Evolutionary conservation across 2,113 vertebrate genomes (phyloP).

Genomic region (Ondatra zibethicus): DNA sequence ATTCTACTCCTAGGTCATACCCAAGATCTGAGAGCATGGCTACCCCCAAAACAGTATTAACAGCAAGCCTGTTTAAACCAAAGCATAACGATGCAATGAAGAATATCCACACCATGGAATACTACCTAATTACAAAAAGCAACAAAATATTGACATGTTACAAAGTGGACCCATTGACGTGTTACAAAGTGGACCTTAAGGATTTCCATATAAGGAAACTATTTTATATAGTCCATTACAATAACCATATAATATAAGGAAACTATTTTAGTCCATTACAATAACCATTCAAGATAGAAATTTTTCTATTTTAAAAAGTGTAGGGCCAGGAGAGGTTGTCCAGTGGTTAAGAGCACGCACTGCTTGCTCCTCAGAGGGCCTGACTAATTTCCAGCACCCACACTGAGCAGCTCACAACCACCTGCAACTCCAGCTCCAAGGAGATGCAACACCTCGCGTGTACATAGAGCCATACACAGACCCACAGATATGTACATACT

Average conservation of each 20-base stretch:
- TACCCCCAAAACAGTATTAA: background rate
- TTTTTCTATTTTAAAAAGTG: background rate
- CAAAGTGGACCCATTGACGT: background rate
- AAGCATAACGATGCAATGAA: background rate
- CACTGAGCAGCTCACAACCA: background rate
- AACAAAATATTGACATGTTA: background rate
- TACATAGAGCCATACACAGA: background rate
- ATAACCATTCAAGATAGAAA: background rate
- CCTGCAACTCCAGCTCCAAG: background rate
- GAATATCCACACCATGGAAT: background rate
- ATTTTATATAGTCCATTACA: background rate
- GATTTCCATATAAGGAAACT: background rate
- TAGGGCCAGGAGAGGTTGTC: background rate
- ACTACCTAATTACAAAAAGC: background rate
- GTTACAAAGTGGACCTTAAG: background rate
- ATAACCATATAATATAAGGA: background rate
- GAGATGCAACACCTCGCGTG: background rate
- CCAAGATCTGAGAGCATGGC: background rate
- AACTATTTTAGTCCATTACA: background rate
- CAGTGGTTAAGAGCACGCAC: background rate
- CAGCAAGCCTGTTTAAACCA: background rate
- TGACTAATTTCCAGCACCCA: background rate
- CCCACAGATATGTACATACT: background rate
- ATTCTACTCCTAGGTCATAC: background rate
- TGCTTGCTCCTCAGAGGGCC: background rate